A percentile compares a stretch with the other conserved stretches of the same genome.
Conservation (phyloP, 2,113 vertebrate species). For the Vulpes lagopus region DNA sequence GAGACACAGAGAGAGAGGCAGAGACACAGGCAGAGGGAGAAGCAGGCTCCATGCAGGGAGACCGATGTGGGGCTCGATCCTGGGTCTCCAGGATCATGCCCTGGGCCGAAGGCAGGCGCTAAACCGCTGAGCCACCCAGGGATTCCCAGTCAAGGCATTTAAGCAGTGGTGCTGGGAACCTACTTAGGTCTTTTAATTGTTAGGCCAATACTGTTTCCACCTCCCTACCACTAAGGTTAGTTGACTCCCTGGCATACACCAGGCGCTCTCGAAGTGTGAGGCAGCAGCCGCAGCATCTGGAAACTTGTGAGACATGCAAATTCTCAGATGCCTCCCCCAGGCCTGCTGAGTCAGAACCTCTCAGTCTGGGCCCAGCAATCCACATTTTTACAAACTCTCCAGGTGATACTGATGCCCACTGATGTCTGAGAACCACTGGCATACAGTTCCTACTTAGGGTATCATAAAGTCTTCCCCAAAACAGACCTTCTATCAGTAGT, state of each 20-base stretch:
- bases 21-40: too few species aligned
- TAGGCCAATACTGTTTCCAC: background rate
- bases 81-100: too few species aligned
- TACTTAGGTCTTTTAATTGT: background rate
- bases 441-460: background rate
- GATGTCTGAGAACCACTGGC: background rate
- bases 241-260: accelerated
- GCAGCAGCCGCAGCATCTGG: background rate
- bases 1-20: too few species aligned
- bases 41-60: too few species aligned
- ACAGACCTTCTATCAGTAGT: background rate
- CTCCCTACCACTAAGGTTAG: background rate
- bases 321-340: background rate
- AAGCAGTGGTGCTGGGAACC: background rate
- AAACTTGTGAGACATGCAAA: background rate
- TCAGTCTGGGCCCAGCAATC: background rate
- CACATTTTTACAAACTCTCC: background rate
- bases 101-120: too few species aligned
- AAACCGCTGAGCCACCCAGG: too few species aligned
- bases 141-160: background rate
- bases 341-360: background rate
- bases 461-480: background rate
- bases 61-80: too few species aligned
- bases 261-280: background rate
- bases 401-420: background rate